Conservation (phyloP, 2,113 vertebrate genomes). For the Larimichthys crocea region DNA sequence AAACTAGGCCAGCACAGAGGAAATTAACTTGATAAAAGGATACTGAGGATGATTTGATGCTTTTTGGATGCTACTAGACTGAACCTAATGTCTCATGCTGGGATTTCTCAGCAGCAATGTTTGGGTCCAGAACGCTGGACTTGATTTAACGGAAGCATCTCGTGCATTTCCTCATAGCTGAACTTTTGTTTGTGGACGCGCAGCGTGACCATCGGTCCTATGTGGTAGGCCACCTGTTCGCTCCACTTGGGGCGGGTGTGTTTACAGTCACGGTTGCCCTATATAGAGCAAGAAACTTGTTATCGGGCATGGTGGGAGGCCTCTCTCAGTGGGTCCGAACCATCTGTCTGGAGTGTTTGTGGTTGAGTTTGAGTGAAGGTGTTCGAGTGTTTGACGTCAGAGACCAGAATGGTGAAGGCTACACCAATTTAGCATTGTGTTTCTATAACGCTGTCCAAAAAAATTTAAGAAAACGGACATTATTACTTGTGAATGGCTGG, state of each 20-base stretch:
- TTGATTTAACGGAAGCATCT: conserved; percentile 39
- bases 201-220: conserved; percentile 48
- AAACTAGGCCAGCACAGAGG: conserved; percentile 54
- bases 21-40: conserved; percentile 61
- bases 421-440: background rate
- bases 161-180: conserved; percentile 25
- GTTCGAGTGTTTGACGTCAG: conserved; percentile 24
- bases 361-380: conserved; percentile 40
- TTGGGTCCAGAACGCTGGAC: background rate
- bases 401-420: background rate
- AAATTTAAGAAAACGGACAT: background rate
- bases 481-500: background rate
- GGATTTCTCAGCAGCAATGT: background rate
- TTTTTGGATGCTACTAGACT: background rate
- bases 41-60: conserved; percentile 19
- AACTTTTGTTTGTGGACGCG: conserved; percentile 35
- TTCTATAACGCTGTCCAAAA: background rate
- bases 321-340: conserved; percentile 26
- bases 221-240: conserved; percentile 65
- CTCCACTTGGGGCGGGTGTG: conserved; percentile 64
- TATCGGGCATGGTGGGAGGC: conserved; percentile 52
- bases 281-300: conserved; percentile 63
- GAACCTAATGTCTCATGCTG: conserved; percentile 4
- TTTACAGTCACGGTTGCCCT: conserved; percentile 55
- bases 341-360: conserved; percentile 64